phyloP scores from a whole-genome alignment of 2,113 vertebrate species.

The Thomomys bottae region DNA sequence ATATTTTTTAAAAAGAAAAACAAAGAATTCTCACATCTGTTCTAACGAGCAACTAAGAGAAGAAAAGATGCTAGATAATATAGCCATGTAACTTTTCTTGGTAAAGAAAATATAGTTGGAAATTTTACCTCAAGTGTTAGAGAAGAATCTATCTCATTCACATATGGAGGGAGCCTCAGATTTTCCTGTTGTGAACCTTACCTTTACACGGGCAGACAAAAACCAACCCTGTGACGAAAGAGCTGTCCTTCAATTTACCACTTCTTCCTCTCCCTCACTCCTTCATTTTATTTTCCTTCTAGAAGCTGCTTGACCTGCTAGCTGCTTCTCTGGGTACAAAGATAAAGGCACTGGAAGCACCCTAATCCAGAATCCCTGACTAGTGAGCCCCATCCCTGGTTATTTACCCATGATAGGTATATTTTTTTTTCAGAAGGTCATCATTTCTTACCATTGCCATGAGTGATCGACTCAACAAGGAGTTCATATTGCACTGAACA shows the following conservation, averaged over 20 bases:
- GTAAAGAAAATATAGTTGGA: not conserved
- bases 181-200: constrained; percentile 3
- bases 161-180: not conserved
- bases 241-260: not conserved
- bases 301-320: constrained; percentile 36
- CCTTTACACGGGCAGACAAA: not conserved
- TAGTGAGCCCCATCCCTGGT: constrained; percentile 73
- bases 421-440: constrained; percentile 87
- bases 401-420: constrained; percentile 81
- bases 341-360: constrained; percentile 67
- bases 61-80: not conserved
- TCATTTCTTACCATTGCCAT: constrained; percentile 83
- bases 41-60: not conserved
- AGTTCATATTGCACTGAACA: constrained; percentile 84
- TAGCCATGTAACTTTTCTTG: not conserved
- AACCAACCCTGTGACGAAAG: not conserved
- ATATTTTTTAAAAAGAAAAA: too few relatives aligned
- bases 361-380: constrained; percentile 71
- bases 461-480: constrained; percentile 86
- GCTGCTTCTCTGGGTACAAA: constrained; percentile 37
- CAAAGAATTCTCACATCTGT: too few relatives aligned
- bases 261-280: not conserved
- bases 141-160: not conserved
- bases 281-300: not conserved
- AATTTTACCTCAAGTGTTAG: not conserved